Conservation (phyloP, 2,113 vertebrate genomes). For the Terrapene triunguis region DNA sequence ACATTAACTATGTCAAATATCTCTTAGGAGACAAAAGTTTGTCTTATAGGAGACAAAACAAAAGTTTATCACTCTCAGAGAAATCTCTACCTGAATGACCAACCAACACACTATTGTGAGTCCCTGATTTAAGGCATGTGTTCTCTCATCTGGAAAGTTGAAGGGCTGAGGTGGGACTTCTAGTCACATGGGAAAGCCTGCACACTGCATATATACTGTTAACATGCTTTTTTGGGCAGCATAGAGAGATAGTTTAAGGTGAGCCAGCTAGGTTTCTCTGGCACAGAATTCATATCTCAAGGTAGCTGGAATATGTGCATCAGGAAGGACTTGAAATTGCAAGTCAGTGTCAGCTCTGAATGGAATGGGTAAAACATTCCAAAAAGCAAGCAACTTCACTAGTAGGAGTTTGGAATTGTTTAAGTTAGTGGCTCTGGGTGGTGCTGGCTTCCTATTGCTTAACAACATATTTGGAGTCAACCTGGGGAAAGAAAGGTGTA, state of each 20-base stretch:
- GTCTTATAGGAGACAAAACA: neutral
- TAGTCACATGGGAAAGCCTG: neutral
- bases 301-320: neutral
- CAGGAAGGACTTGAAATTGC: conserved; percentile 24
- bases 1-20: neutral
- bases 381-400: neutral
- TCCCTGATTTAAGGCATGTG: neutral
- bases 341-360: conserved; percentile 28
- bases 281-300: neutral
- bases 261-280: neutral
- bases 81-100: neutral
- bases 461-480: conserved; percentile 8
- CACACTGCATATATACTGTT: neutral
- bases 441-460: conserved; percentile 46
- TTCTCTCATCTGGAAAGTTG: neutral
- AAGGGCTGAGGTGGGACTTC: neutral
- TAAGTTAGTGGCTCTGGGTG: neutral
- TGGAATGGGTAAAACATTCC: conserved; percentile 30
- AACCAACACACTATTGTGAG: neutral
- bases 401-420: conserved; percentile 20
- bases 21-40: neutral
- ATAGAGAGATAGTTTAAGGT: neutral
- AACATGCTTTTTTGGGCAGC: neutral
- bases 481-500: neutral
- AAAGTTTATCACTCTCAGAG: neutral